Conservation (phyloP, 2,113 vertebrate species). For the Morone chrysops region DNA sequence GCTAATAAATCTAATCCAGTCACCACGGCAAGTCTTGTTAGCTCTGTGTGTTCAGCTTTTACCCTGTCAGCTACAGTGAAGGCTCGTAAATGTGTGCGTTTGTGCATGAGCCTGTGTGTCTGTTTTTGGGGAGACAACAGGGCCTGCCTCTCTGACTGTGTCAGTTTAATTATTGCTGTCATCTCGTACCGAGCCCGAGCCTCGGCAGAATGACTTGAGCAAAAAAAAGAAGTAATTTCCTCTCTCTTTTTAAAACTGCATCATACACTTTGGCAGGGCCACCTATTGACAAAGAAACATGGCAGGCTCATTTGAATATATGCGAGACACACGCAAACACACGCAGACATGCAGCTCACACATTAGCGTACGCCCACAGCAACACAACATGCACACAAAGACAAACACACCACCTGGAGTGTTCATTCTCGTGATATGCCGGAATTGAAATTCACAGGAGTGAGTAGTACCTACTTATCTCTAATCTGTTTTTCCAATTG, state of each 20-base stretch:
- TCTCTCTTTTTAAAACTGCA: conserved; percentile 58
- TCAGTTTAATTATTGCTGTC: conserved; percentile 79
- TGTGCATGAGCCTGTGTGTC: neutral
- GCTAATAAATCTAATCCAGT: conserved; percentile 44
- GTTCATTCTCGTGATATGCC: conserved; percentile 45
- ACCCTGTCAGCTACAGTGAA: conserved; percentile 50
- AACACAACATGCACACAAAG: conserved; percentile 44
- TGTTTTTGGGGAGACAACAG: conserved; percentile 37
- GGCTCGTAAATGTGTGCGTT: conserved; percentile 25
- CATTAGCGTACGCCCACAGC: conserved; percentile 6
- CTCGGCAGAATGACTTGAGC: conserved; percentile 50
- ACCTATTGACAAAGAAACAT: conserved; percentile 56
- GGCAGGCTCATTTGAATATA: conserved; percentile 63
- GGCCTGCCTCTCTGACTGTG: conserved; percentile 58
- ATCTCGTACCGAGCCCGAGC: conserved; percentile 37
- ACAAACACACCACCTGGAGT: conserved; percentile 49
- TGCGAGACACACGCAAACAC: conserved; percentile 21
- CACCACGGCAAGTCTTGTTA: conserved; percentile 54
- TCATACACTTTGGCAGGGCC: conserved; percentile 59
- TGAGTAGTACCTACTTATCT: conserved; percentile 61
- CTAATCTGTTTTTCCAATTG: conserved; percentile 62
- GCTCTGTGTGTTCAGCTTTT: conserved; percentile 16
- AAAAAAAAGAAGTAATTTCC: conserved; percentile 73
- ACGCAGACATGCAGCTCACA: conserved; percentile 16
- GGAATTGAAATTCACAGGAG: conserved; percentile 64